A percentile compares a stretch with the other conserved stretches of the same genome.
These are phyloP conservation scores for Bovichtus variegatus DNA, from an alignment of 2,797 vertebrate genomes.

Conservation along the genomic window DNA sequence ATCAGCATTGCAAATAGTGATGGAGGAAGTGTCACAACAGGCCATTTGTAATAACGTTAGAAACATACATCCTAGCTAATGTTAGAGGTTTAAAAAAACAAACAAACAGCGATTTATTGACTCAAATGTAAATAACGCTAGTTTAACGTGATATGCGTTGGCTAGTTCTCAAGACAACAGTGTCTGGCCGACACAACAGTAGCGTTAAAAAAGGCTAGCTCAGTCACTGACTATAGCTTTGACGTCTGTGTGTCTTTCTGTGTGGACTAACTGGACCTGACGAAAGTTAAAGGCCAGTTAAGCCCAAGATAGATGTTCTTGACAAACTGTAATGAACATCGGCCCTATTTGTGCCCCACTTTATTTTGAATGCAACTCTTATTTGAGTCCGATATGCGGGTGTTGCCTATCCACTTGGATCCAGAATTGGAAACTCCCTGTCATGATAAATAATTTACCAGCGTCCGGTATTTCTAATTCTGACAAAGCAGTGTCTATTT, in stretches of 20 bases:
- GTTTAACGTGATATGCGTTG: no score
- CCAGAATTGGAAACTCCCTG: neutral
- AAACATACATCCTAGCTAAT: no score
- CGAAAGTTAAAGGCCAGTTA: neutral
- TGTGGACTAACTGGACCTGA: neutral
- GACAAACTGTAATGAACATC: neutral
- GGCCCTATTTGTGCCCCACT: no score
- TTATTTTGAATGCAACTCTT: no score
- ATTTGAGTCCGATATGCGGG: neutral
- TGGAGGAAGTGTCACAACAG: neutral
- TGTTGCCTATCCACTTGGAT: neutral
- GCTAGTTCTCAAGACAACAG: neutral
- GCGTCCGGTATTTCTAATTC: neutral
- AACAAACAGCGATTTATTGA: no score
- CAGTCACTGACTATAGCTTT: neutral
- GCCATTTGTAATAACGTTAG: neutral
- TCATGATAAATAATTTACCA: constrained; percentile 16
- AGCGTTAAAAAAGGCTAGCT: neutral
- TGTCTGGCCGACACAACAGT: neutral
- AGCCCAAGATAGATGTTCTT: neutral
- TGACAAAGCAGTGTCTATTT: constrained; percentile 1
- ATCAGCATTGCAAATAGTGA: neutral
- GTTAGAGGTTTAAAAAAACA: no score
- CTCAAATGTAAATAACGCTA: no score
- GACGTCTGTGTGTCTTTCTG: no score